These are phyloP conservation scores for Rhabditoides inermis DNA, from an alignment of 2,888 invertebrate genomes.

Conservation along the genomic window DNA sequence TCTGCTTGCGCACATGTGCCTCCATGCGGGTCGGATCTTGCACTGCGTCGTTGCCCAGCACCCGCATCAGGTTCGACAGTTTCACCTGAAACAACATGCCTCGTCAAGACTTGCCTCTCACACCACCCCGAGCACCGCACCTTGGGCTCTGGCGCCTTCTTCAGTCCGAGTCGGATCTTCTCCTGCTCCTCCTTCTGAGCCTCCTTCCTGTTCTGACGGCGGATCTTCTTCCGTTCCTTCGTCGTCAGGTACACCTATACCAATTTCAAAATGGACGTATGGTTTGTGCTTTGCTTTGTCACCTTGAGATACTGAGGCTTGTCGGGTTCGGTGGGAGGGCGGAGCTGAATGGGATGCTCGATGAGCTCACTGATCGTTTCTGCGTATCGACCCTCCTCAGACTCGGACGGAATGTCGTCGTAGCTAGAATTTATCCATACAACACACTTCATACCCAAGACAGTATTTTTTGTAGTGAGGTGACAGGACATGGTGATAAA, in stretches of 20 bases:
- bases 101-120: background rate
- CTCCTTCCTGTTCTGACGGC: slow-evolving; percentile 86
- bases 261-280: too few species aligned
- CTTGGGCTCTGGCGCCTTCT: slow-evolving; percentile 92
- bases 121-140: slow-evolving; percentile 7
- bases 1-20: slow-evolving; percentile 92
- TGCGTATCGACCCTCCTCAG: slow-evolving; percentile 28
- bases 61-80: slow-evolving; percentile 95
- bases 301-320: slow-evolving; percentile 42
- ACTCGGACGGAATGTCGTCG: slow-evolving; percentile 32
- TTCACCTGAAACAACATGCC: slow-evolving; percentile 56
- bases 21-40: slow-evolving; percentile 98
- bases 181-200: slow-evolving; percentile 97
- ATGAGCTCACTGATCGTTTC: slow-evolving; percentile 75
- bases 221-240: slow-evolving; percentile 86
- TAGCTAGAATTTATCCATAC: slow-evolving; percentile 46
- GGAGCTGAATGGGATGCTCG: slow-evolving; percentile 92
- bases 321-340: slow-evolving; percentile 74
- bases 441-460: too few species aligned
- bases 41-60: slow-evolving; percentile 90
- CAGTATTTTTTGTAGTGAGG: too few species aligned
- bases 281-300: background rate
- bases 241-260: slow-evolving; percentile 67
- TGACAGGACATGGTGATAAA: too few species aligned
- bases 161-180: slow-evolving; percentile 85